Conservation (phyloP, 2,888 invertebrate species). For the Nephrotoma flavescens region DNA sequence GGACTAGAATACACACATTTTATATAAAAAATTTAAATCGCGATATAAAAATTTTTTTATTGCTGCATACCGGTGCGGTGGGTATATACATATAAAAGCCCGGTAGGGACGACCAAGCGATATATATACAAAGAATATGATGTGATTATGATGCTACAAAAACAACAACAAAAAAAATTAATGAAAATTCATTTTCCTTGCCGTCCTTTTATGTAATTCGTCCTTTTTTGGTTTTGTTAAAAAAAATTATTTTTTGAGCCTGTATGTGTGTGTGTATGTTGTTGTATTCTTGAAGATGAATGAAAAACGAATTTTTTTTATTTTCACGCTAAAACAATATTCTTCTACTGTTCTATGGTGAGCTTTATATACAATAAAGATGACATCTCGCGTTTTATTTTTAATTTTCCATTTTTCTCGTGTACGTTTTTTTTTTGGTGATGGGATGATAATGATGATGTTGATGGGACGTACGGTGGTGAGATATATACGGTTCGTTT, state of each 20-base stretch:
- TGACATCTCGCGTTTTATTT: not conserved
- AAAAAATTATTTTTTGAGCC: not conserved
- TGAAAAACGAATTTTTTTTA: not conserved
- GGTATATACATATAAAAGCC: not conserved
- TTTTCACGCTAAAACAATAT: not conserved
- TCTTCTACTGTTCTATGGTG: not conserved
- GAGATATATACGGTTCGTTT: not conserved
- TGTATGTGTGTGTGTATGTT: not conserved
- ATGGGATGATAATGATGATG: not conserved
- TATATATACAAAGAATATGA: not conserved
- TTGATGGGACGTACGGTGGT: not conserved
- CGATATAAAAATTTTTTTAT: not conserved
- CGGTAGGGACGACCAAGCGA: not conserved
- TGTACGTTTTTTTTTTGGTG: not conserved
- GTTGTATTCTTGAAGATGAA: not conserved
- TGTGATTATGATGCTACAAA: not conserved
- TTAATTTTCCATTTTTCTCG: not conserved
- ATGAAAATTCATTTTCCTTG: not conserved
- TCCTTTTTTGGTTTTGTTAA: not conserved
- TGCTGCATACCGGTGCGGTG: not conserved
- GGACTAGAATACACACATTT: not conserved
- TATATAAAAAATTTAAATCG: not conserved
- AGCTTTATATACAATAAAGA: not conserved
- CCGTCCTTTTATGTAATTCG: not conserved
- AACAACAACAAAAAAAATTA: not conserved